These are phyloP conservation scores for Solea senegalensis DNA, from an alignment of 2,113 vertebrate species.

Conservation along the genomic window DNA sequence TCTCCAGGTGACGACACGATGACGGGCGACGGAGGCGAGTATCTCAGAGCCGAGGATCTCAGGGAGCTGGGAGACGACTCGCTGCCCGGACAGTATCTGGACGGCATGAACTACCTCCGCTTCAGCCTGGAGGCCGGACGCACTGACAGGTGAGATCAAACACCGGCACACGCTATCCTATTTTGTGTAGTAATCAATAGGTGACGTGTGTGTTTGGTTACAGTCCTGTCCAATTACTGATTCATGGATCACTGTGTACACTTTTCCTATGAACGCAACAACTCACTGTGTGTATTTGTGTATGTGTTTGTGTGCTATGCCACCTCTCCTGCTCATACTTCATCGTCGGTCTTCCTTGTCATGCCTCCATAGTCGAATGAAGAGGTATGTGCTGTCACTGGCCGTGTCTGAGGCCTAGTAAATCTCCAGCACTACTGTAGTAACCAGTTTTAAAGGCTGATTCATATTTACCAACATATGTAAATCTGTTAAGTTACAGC, in stretches of 20 bases:
- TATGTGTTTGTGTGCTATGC: conserved; percentile 31
- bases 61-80: conserved; percentile 97
- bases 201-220: background rate
- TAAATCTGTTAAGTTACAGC: too few relatives aligned
- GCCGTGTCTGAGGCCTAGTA: background rate
- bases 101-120: conserved; percentile 95
- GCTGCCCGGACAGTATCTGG: conserved; percentile 94
- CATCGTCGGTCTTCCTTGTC: conserved; percentile 54
- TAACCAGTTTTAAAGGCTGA: too few relatives aligned
- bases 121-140: conserved; percentile 93
- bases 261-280: conserved; percentile 10
- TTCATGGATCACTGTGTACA: background rate
- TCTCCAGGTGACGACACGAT: conserved; percentile 93
- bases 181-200: background rate
- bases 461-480: too few relatives aligned
- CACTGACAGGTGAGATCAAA: conserved; percentile 87
- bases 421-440: conserved; percentile 19
- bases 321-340: conserved; percentile 49
- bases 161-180: background rate
- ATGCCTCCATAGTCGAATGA: conserved; percentile 69
- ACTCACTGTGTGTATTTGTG: conserved; percentile 42
- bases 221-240: background rate
- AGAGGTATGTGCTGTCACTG: conserved; percentile 69
- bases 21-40: conserved; percentile 96
- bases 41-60: conserved; percentile 93